A percentile compares a stretch with the other conserved stretches of the same genome.
Conservation (phyloP, 2,113 vertebrate genomes). For the Phylloscopus trochiloides region DNA sequence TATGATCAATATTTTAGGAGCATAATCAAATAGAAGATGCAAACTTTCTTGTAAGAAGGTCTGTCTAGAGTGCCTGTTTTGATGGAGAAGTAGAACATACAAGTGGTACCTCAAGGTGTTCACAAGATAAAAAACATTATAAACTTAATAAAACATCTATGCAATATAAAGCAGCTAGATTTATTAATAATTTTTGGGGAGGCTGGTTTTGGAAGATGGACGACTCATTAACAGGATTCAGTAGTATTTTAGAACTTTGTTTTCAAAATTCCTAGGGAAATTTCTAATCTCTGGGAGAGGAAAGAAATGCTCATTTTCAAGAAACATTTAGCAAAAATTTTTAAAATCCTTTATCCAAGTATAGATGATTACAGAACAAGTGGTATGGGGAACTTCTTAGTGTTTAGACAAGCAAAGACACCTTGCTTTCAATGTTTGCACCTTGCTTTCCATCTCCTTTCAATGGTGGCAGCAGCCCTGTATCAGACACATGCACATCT, state of each 20-base stretch:
- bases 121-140: background rate
- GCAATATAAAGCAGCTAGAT: background rate
- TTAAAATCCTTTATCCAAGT: background rate
- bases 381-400: background rate
- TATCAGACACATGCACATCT: background rate
- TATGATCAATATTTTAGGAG: background rate
- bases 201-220: background rate
- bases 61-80: background rate
- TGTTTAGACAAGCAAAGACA: background rate
- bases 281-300: background rate
- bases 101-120: background rate
- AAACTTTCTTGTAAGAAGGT: background rate
- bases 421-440: background rate
- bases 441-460: background rate
- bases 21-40: background rate
- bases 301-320: background rate
- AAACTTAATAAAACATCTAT: background rate
- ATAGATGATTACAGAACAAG: background rate
- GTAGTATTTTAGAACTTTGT: background rate
- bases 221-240: background rate
- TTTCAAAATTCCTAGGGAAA: background rate
- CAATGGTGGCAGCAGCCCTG: background rate
- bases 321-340: fast-evolving
- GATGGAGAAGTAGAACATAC: background rate
- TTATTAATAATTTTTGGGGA: background rate